These are phyloP conservation scores for Microtus californicus DNA, from an alignment of 2,797 vertebrate genomes.

Conservation along the genomic window DNA sequence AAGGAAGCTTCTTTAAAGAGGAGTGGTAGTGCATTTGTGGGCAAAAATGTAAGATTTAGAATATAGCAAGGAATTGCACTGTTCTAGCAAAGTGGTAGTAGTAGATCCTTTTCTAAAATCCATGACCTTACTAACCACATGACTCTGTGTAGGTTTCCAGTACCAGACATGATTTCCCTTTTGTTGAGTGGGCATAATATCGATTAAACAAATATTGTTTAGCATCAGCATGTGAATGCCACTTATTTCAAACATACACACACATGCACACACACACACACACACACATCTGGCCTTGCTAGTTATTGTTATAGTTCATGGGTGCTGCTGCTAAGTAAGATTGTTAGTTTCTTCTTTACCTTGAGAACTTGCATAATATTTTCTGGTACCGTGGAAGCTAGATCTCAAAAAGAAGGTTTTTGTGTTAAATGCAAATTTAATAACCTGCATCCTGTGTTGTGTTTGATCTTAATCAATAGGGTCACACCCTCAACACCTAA, in stretches of 20 bases:
- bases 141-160: background rate
- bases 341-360: background rate
- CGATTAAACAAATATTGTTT: background rate
- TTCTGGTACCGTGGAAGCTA: background rate
- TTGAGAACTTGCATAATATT: background rate
- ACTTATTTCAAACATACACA: background rate
- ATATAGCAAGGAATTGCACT: background rate
- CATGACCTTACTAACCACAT: background rate
- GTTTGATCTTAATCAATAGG: background rate
- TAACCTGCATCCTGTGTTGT: background rate
- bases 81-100: background rate
- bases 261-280: no score
- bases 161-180: background rate
- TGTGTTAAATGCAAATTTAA: background rate
- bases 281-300: no score
- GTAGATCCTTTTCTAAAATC: background rate
- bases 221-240: background rate
- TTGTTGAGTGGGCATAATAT: background rate
- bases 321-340: background rate
- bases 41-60: background rate
- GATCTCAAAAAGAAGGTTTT: background rate
- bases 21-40: background rate
- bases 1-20: background rate
- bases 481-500: background rate
- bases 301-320: no score